Evolutionary conservation across 2,113 vertebrate genomes (phyloP).

Genomic region (Rhizomys pruinosus): DNA sequence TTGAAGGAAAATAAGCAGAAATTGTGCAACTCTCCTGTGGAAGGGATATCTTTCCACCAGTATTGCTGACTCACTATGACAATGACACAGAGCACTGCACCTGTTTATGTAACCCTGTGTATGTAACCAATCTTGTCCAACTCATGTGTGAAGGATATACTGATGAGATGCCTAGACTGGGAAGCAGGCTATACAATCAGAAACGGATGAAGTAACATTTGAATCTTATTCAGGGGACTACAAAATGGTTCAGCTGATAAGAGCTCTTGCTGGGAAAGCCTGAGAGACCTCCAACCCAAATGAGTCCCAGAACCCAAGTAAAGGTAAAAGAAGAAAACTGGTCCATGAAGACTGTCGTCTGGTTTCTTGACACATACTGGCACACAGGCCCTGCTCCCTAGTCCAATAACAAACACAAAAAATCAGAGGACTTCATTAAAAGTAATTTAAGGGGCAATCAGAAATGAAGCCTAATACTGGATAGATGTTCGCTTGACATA

Average conservation of each 20-base stretch:
- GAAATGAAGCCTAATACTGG: background rate
- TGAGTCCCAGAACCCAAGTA: background rate
- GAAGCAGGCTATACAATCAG: background rate
- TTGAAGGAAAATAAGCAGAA: background rate
- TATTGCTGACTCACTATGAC: background rate
- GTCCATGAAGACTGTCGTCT: background rate
- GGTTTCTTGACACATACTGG: background rate
- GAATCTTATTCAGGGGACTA: background rate
- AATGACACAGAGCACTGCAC: rapidly evolving
- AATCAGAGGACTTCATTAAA: background rate
- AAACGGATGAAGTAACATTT: background rate
- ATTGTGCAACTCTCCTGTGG: background rate
- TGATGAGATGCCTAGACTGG: background rate
- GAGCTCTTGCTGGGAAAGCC: background rate
- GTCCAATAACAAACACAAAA: background rate
- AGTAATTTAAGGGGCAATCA: background rate
- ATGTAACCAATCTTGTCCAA: background rate
- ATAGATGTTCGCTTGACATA: background rate
- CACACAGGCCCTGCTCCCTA: rapidly evolving
- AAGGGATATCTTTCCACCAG: background rate
- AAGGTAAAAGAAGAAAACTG: background rate
- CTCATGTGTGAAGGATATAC: rapidly evolving
- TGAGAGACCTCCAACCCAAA: background rate
- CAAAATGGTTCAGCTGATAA: background rate
- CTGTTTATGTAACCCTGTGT: no score